Conservation (phyloP, 1,140 invertebrate genomes). For the Trichonephila inaurata region DNA sequence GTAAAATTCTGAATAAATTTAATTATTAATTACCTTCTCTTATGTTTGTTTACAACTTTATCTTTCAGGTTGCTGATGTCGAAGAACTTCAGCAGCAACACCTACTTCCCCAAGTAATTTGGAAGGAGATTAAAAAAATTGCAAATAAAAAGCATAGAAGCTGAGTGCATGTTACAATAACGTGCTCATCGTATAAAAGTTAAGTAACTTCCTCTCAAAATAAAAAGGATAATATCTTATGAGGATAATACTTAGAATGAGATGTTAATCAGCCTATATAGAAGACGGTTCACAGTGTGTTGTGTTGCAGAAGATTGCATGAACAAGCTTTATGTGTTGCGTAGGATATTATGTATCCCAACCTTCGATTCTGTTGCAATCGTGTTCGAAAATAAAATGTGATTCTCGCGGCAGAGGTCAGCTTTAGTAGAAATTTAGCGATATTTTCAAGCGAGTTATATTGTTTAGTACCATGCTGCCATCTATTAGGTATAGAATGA, state of each 20-base stretch:
- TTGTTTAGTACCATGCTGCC: constrained; percentile 36
- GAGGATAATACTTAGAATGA: constrained; percentile 43
- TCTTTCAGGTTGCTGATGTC: constrained; percentile 19
- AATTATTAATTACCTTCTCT: too few relatives aligned
- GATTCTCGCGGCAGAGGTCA: neutral
- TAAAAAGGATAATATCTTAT: neutral
- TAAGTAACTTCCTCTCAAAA: constrained; percentile 25
- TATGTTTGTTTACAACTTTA: too few relatives aligned
- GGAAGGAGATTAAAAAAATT: constrained; percentile 28
- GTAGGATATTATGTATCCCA: constrained; percentile 34
- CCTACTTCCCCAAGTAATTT: constrained; percentile 18
- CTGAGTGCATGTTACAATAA: constrained; percentile 34
- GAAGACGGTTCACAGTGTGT: neutral
- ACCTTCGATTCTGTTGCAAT: neutral
- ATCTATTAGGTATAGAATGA: constrained; percentile 40
- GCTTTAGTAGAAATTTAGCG: neutral
- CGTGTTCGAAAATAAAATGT: neutral
- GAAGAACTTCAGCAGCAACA: constrained; percentile 26
- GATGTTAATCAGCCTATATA: neutral
- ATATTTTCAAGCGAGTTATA: constrained; percentile 15
- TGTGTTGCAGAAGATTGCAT: constrained; percentile 50
- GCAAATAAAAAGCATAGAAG: neutral
- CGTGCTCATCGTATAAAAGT: constrained; percentile 32
- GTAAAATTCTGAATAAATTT: too few relatives aligned
- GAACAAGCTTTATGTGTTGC: constrained; percentile 54